Evolutionary conservation across 2,888 invertebrate genomes (phyloP), one percentile per base, ranked within the genome.

Genomic region (Meghimatium bilineatum): DNA sequence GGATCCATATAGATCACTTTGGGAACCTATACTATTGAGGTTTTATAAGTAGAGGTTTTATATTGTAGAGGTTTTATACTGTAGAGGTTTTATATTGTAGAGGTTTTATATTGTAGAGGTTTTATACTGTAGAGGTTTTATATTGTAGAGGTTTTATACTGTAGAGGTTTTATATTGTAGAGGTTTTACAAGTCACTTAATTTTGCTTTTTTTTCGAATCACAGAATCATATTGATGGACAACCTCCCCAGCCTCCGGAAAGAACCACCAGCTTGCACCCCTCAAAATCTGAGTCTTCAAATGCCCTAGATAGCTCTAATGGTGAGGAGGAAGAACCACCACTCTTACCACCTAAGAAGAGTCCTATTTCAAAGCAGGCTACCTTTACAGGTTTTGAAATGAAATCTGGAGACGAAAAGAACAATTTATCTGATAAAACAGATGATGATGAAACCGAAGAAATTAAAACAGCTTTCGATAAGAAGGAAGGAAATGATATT

Each of bases 171-270:
- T n/a, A n/a, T n/a, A n/a, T n/a, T n/a, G n/a, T n/a, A n/a, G n/a
- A n/a, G n/a, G n/a, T n/a, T n/a, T n/a, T n/a, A 5, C 6, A 38
- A 23, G 6, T 36, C n/a, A 49, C 44, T 72, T 44, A n/a, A n/a
- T 71, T 44, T 44, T 72, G 44, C 49, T 72, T 14, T 72, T 26
- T 29, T 29, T 32, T 3, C 52, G 23, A 20, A 32, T 74, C 32
- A 52, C 76, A 82, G 76, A 76, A 69, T 38, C 69, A 69, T 36
- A 44, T 49, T n/a, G 83, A 83, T 71, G 63, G 63, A 26, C 87
- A 87, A 36, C 83, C 84, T 71, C 87, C 86, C 36, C 88, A 85
- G 60, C 86, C 85, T 52, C 86, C 86, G 34, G 85, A 86, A 74
- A 72, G 75, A 63, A 34, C 56, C 29, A 69, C 72, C 12, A 83